Conservation (phyloP, 2,113 vertebrate genomes). For the human (Homo sapiens) region GRCh38 chr20:58655501-58656000, state of each 20-base stretch:
- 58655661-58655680: background rate
- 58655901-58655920: constrained; percentile 16
- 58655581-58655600: rapidly evolving
- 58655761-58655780: background rate
- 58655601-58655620: background rate
- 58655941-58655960: background rate
- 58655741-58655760: background rate
- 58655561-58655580: background rate
- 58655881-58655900: background rate
- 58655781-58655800: background rate
- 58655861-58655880: background rate
- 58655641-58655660: background rate
- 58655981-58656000: background rate
- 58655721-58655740: background rate
- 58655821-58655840: constrained; percentile 13
- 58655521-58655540: background rate
- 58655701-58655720: background rate
- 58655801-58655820: constrained; percentile 9
- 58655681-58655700: background rate
- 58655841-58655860: background rate
- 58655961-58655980: background rate
- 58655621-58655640: too few species aligned
- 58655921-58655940: background rate
- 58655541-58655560: background rate
- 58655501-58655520: background rate